A percentile compares a stretch with the other conserved stretches of the same genome.
Evolutionary conservation across 2,888 invertebrate species (phyloP).

Genomic region (Epistrophe grossulariae): DNA sequence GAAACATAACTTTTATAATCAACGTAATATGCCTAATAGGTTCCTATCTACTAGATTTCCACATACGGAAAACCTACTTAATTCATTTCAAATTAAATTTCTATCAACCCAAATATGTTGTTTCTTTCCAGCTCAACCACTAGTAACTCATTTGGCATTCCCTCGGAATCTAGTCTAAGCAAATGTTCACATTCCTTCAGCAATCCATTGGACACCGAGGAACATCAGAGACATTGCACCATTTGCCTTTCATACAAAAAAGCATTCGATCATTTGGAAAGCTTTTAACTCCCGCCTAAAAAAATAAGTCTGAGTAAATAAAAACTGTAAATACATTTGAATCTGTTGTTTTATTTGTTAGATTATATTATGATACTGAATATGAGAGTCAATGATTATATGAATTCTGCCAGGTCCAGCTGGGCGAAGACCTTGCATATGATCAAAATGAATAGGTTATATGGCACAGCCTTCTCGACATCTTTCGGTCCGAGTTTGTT

Average conservation of each 20-base stretch:
- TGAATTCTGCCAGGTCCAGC: slow-evolving; percentile 81
- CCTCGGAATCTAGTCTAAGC: slow-evolving; percentile 25
- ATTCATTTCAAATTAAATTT: not conserved
- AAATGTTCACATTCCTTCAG: slow-evolving; percentile 59
- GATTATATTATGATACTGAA: not conserved
- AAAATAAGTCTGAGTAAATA: slow-evolving; percentile 6
- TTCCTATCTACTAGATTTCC: no score
- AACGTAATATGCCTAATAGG: no score
- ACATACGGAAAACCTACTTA: no score
- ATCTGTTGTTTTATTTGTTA: slow-evolving; percentile 38
- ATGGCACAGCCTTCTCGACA: slow-evolving; percentile 80
- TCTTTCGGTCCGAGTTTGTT: slow-evolving; percentile 79
- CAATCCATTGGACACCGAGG: slow-evolving; percentile 67
- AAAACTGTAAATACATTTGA: slow-evolving; percentile 38
- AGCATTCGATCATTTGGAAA: slow-evolving; percentile 74
- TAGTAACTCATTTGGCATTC: slow-evolving; percentile 74
- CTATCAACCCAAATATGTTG: not conserved
- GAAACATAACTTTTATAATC: no score
- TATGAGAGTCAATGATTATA: slow-evolving; percentile 76
- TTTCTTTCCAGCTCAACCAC: slow-evolving; percentile 75
- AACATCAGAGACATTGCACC: slow-evolving; percentile 78
- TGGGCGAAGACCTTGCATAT: slow-evolving; percentile 82
- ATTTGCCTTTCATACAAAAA: slow-evolving; percentile 80
- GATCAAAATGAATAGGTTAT: slow-evolving; percentile 82
- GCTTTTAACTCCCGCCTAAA: slow-evolving; percentile 13